These are phyloP conservation scores for Apotomis turbidana DNA, from an alignment of 2,888 invertebrate species.

Conservation along the genomic window DNA sequence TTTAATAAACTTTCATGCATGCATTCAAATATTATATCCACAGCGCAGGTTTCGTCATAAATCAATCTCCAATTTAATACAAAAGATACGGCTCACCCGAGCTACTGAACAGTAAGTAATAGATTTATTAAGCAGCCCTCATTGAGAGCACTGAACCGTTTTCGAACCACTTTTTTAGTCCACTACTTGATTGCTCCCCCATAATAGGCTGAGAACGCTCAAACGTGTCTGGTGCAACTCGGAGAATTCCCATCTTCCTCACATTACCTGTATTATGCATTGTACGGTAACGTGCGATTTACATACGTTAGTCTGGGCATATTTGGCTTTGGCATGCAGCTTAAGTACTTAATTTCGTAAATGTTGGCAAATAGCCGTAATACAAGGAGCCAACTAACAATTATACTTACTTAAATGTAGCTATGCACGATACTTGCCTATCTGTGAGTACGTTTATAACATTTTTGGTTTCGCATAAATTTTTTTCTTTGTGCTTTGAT, in stretches of 20 bases:
- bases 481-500: no score
- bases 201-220: conserved; percentile 30
- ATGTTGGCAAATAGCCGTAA: no score
- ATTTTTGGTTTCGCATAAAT: no score
- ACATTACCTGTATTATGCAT: conserved; percentile 10
- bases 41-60: no score
- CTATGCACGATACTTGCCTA: no score
- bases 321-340: conserved; percentile 8
- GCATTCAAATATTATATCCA: no score
- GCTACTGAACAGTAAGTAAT: conserved; percentile 34
- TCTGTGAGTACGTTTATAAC: no score
- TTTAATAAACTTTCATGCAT: no score
- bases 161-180: conserved; percentile 37
- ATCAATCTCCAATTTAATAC: no score
- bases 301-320: conserved; percentile 5
- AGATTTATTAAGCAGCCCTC: conserved; percentile 30
- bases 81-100: conserved; percentile 26
- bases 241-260: conserved; percentile 25
- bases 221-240: conserved; percentile 23
- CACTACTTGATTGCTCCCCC: conserved; percentile 28
- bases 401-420: no score
- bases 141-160: conserved; percentile 35
- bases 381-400: no score
- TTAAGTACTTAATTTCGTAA: neutral
- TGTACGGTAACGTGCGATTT: conserved; percentile 9